Evolutionary conservation across 2,797 vertebrate genomes (phyloP).

Genomic region (Gadopsis bispinosus): DNA sequence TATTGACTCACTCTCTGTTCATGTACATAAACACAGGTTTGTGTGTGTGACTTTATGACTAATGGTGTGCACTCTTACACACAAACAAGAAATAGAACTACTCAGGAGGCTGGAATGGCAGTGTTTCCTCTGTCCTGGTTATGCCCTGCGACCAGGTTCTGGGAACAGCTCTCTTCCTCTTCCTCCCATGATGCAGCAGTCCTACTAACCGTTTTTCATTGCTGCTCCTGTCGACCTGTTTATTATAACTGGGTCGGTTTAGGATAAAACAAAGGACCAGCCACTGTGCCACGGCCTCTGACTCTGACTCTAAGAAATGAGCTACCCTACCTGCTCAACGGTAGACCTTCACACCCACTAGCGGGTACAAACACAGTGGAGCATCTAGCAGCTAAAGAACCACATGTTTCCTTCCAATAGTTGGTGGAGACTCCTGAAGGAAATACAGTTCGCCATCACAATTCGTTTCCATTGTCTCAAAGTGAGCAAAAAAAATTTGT

Average conservation of each 20-base stretch:
- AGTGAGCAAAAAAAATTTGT: not conserved
- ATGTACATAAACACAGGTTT: not conserved
- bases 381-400: not conserved
- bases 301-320: not conserved
- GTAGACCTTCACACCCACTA: not conserved
- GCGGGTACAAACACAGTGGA: not conserved
- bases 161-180: slow-evolving; percentile 59
- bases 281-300: slow-evolving; percentile 29
- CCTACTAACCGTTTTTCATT: slow-evolving; percentile 9
- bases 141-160: slow-evolving; percentile 42
- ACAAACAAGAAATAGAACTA: slow-evolving; percentile 11
- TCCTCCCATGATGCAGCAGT: slow-evolving; percentile 62
- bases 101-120: slow-evolving; percentile 26
- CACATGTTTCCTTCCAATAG: not conserved
- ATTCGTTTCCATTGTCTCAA: no score
- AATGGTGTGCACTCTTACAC: not conserved
- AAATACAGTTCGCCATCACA: not conserved
- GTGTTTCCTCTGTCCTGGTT: slow-evolving; percentile 66
- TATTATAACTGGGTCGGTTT: slow-evolving; percentile 30
- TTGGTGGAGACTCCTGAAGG: not conserved
- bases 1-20: slow-evolving; percentile 23
- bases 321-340: not conserved
- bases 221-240: slow-evolving; percentile 26
- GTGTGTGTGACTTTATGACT: no score
- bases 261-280: slow-evolving; percentile 44